These are phyloP conservation scores for Camelus dromedarius DNA, from an alignment of 2,113 vertebrate genomes.

Conservation along the genomic window DNA sequence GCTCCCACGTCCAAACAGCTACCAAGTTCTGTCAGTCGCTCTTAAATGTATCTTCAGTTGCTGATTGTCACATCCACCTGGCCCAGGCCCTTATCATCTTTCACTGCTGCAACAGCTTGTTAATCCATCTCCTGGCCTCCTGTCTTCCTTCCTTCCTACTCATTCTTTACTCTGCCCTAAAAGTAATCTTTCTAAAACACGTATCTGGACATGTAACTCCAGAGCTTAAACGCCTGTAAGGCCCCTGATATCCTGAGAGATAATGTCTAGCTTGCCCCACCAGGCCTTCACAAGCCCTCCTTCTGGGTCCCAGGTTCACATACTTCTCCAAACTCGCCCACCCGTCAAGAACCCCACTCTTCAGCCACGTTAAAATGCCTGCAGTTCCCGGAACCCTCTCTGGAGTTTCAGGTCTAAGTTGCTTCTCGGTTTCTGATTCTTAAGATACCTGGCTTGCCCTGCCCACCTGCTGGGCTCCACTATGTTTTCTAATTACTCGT, in stretches of 20 bases:
- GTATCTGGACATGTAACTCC: background rate
- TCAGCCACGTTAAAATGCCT: background rate
- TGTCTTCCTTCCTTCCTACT: background rate
- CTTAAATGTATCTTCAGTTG: background rate
- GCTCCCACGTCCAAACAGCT: background rate
- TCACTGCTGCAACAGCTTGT: background rate
- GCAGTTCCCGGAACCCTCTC: background rate
- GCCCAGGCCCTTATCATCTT: background rate
- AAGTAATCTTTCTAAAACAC: conserved; percentile 5
- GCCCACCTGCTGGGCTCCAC: background rate
- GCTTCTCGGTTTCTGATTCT: background rate
- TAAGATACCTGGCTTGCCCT: background rate
- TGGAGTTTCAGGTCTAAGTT: background rate
- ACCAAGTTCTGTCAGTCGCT: background rate
- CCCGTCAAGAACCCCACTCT: background rate
- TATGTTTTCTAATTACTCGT: background rate
- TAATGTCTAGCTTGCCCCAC: background rate
- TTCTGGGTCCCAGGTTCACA: background rate
- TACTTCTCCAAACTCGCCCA: background rate
- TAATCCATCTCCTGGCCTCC: background rate
- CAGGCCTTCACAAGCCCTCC: background rate
- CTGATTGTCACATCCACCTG: background rate
- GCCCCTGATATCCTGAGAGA: background rate
- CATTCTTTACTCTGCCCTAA: background rate
- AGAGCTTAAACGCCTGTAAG: background rate